Base-by-base conservation (phyloP, 1,140 invertebrate species). In the Zophobas morio region DNA sequence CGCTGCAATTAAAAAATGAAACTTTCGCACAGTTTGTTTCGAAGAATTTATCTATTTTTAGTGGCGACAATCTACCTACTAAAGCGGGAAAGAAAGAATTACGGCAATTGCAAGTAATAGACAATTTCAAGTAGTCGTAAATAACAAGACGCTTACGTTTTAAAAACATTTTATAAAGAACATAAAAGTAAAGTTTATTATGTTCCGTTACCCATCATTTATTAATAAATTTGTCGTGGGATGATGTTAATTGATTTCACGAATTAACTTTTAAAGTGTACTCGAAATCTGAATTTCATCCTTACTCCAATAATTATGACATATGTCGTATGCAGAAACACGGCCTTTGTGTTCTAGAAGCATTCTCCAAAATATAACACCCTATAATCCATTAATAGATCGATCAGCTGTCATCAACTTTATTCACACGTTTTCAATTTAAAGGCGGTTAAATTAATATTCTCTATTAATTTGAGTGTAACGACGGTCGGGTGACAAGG, bases 371-470 rank as follows among this genome's bases (percentile, higher is more conserved):
- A 66, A 66, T 66, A 66, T 66, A 66, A 66, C 60, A 66, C 60
- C 60, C 60, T 66, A 39, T 66, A 66, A 37, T 36, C 42, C 4
- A 39, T 4, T 42, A 40, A 42, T 42, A 42, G 42, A 66, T 66
- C 60, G 60, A 66, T 66, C 60, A 66, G 32, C 56, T 66, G 37
- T 66, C 60, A 42, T 6, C 71, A 57, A 72, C 5, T 72, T 73
- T 73, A 57, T 73, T 54, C 1, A 73, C 53, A 73, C 51, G 8
- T 73, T 51, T 57, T 54, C 35, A 73, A 33, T 33, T 56, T 36
- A 57, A 49, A 32, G 46, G 46, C 49, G 54, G 49, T 20, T 54
- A 40, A 40, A 35, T 42, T 42, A 37, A 73, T 57, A 70, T 51
- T 76, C 20, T 35, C 63, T 60, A 56, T 71, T 49, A 53, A 71